Conservation (phyloP, 2,888 invertebrate genomes). For the Antheraea yamamai region DNA sequence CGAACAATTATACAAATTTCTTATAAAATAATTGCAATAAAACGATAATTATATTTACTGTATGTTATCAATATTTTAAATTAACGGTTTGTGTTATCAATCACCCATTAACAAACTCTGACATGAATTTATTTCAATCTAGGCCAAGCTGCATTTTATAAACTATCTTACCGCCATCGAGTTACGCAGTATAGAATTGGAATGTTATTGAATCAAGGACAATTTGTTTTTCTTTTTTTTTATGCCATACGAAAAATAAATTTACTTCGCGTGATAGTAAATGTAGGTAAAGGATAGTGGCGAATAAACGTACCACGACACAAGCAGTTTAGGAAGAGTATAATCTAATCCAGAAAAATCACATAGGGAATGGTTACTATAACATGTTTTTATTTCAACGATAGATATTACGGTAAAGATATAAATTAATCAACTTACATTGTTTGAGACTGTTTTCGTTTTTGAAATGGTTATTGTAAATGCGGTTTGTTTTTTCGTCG, state of each 20-base stretch:
- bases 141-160: slow-evolving; percentile 37
- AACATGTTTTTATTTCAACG: background rate
- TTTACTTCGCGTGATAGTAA: background rate
- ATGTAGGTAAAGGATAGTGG: background rate
- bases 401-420: background rate
- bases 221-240: background rate
- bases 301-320: background rate
- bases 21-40: slow-evolving; percentile 3
- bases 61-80: slow-evolving; percentile 31
- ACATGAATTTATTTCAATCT: slow-evolving; percentile 40
- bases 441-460: background rate
- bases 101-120: slow-evolving; percentile 30
- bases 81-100: slow-evolving; percentile 30
- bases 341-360: background rate
- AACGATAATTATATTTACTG: slow-evolving; percentile 11
- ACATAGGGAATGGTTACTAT: background rate
- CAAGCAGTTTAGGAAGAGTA: background rate
- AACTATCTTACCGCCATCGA: slow-evolving; percentile 15
- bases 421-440: background rate
- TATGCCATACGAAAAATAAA: background rate
- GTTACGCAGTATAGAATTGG: background rate
- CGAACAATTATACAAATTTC: background rate
- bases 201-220: background rate
- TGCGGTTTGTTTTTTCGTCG: no score
- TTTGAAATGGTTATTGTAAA: background rate